Evolutionary conservation across 92 coral and sea anemone genomes (phyloP).

Genomic region (Muricea muricata): DNA sequence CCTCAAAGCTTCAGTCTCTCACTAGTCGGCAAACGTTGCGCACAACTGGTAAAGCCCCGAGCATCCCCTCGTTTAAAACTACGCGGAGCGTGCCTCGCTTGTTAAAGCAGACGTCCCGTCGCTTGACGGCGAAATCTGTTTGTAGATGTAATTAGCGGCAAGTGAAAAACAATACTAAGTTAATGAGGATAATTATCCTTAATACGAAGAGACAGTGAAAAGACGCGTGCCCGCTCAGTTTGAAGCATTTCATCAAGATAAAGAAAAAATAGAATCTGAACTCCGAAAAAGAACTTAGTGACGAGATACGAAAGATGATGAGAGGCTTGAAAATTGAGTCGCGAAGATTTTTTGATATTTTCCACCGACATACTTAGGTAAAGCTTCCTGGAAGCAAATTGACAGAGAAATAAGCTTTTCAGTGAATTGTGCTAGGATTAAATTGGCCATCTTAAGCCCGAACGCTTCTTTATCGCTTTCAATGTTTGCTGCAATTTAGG

Average conservation of each 20-base stretch:
- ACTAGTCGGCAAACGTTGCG: neutral
- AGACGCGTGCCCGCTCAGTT: neutral
- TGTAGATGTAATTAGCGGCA: constrained; percentile 46
- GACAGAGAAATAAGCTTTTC: too few relatives aligned
- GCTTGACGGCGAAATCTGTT: constrained; percentile 25
- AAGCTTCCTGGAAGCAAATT: neutral
- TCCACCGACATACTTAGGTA: too few relatives aligned
- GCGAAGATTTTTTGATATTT: too few relatives aligned
- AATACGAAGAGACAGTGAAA: neutral
- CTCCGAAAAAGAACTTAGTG: neutral
- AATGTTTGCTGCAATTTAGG: too few relatives aligned
- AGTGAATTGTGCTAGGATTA: too few relatives aligned
- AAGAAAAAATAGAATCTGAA: neutral
- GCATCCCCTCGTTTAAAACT: neutral
- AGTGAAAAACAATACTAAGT: neutral
- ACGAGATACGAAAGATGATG: neutral
- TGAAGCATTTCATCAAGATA: neutral
- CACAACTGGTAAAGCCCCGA: neutral
- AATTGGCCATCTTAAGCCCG: too few relatives aligned
- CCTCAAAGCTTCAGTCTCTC: neutral
- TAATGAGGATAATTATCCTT: constrained; percentile 40
- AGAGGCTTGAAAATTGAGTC: neutral
- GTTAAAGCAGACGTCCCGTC: constrained; percentile 19
- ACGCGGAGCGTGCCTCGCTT: constrained; percentile 19
- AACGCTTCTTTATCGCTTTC: too few relatives aligned